These are phyloP conservation scores for Chiloscyllium punctatum DNA, from an alignment of 2,797 vertebrate species.

Conservation along the genomic window DNA sequence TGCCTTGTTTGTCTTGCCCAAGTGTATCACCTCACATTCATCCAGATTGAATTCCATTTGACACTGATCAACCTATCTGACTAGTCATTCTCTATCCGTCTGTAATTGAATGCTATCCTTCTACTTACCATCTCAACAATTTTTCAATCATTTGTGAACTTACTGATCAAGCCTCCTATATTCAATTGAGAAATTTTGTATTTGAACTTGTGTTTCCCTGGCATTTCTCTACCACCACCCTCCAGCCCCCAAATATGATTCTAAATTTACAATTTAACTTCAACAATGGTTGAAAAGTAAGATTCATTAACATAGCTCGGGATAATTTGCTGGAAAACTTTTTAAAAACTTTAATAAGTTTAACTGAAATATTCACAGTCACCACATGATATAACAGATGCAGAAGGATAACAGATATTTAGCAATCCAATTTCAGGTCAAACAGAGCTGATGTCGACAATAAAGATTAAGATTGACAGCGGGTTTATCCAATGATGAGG, in stretches of 20 bases:
- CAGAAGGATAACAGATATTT: background rate
- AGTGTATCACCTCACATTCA: no score
- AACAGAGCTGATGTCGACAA: background rate
- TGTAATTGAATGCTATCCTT: no score
- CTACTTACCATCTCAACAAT: no score
- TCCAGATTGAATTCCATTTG: no score
- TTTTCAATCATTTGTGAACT: no score
- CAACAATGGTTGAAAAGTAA: background rate
- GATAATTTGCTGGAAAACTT: background rate
- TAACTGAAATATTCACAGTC: background rate
- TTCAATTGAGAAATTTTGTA: no score
- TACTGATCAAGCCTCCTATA: no score
- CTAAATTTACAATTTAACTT: background rate
- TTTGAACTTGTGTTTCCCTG: background rate
- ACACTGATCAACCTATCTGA: no score
- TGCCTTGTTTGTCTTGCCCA: no score
- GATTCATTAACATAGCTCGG: background rate
- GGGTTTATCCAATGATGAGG: background rate
- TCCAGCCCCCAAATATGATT: background rate
- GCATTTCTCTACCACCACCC: background rate
- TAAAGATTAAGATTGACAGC: background rate
- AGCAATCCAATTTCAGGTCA: constrained; percentile 1
- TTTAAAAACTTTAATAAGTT: background rate
- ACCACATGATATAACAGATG: background rate
- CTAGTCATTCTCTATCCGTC: no score